Conservation (phyloP, 1,140 invertebrate species). For the Brachionus plicatilis region DNA sequence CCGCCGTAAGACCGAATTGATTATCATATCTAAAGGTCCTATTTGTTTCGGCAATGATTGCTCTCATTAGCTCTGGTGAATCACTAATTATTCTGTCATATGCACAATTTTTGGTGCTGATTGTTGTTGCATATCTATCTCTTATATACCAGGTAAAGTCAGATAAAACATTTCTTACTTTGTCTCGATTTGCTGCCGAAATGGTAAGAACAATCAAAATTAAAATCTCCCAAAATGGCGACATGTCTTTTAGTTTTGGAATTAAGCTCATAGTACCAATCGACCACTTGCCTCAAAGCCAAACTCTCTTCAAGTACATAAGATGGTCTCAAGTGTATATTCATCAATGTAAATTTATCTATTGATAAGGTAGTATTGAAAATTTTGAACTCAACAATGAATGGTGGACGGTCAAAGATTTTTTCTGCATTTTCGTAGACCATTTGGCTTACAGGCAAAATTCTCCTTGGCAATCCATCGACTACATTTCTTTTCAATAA, state of each 20-base stretch:
- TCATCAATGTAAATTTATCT: conserved; percentile 13
- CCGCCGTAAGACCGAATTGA: not conserved
- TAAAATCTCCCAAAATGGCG: conserved; percentile 15
- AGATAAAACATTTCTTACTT: not conserved
- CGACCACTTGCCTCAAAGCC: conserved; percentile 20
- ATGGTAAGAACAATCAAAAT: conserved; percentile 26
- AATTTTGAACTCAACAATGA: conserved; percentile 14
- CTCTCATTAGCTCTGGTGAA: not conserved
- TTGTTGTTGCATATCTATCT: conserved; percentile 24
- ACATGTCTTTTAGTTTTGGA: not conserved
- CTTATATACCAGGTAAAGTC: conserved; percentile 20
- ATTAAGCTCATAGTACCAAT: not conserved
- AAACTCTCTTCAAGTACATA: conserved; percentile 1
- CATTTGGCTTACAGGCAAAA: not conserved
- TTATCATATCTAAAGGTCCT: not conserved
- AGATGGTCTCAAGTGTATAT: conserved; percentile 1
- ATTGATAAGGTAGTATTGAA: not conserved
- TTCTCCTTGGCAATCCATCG: not conserved
- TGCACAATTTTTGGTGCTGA: conserved; percentile 9
- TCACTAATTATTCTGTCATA: not conserved
- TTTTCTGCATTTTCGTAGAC: not conserved
- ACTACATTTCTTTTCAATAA: not conserved
- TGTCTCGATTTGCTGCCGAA: not conserved
- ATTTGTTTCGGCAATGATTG: not conserved
- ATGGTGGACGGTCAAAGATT: conserved; percentile 10